phyloP scores from a whole-genome alignment of 1,140 invertebrate species.

The Musca domestica region DNA sequence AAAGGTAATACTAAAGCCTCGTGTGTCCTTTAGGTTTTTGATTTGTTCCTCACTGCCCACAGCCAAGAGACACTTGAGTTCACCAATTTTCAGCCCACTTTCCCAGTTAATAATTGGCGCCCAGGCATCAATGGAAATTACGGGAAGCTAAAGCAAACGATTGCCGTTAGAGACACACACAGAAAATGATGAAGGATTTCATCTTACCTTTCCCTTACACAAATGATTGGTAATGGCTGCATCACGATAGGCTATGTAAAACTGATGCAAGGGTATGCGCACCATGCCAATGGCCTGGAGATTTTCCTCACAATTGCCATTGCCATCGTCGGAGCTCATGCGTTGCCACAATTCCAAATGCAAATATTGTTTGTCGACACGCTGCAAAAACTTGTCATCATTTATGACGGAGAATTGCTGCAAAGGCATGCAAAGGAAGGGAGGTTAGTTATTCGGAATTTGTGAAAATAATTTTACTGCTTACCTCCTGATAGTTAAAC shows the following conservation, averaged over 20 bases:
- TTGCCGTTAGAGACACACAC: no score
- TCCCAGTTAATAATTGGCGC: constrained; percentile 56
- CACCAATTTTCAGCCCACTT: constrained; percentile 54
- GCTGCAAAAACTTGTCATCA: constrained; percentile 58
- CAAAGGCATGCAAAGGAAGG: constrained; percentile 10
- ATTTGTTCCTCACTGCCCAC: constrained; percentile 63
- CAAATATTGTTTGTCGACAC: constrained; percentile 60
- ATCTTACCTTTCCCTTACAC: constrained; percentile 43
- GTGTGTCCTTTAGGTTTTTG: constrained; percentile 57
- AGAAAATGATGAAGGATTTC: not conserved
- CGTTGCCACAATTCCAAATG: constrained; percentile 58
- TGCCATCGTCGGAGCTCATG: constrained; percentile 1
- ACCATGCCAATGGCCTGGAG: constrained; percentile 55
- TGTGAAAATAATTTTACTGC: not conserved
- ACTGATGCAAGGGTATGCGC: constrained; percentile 61
- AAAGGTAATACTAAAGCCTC: constrained; percentile 47
- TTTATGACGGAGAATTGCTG: constrained; percentile 60
- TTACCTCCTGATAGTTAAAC: constrained; percentile 39
- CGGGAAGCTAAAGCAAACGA: constrained; percentile 55
- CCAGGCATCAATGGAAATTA: constrained; percentile 63
- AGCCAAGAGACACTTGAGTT: constrained; percentile 60
- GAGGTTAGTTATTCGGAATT: not conserved
- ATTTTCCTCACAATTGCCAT: not conserved
- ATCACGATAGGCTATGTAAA: constrained; percentile 63
- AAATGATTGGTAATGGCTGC: constrained; percentile 59